Percentiles rank a stretch among this genome's conserved stretches.
These are phyloP conservation scores for Calephelis virginiensis DNA, from an alignment of 1,140 invertebrate genomes.

Conservation along the genomic window DNA sequence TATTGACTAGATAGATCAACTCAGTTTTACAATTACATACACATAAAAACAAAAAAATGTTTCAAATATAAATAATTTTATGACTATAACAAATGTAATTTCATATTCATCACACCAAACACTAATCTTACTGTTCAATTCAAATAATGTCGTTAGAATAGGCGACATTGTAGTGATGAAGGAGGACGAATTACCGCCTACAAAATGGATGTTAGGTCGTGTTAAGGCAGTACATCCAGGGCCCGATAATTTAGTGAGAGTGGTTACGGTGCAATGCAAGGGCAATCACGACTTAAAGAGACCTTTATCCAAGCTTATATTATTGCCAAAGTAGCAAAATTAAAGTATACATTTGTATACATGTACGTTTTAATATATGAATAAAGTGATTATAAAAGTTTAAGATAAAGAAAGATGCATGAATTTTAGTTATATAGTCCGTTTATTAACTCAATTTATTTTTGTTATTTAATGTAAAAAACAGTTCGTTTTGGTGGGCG, in stretches of 20 bases:
- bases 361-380: no score
- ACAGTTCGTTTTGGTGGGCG: slow-evolving; percentile 16
- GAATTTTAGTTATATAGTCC: not conserved
- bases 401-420: not conserved
- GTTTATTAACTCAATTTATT: not conserved
- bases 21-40: no score
- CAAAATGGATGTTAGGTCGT: no score
- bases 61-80: no score
- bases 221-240: slow-evolving; percentile 17
- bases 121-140: no score
- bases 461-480: not conserved
- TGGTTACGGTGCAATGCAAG: slow-evolving; percentile 24
- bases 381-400: not conserved
- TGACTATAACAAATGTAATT: no score
- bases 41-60: no score
- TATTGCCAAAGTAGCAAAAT: slow-evolving; percentile 6
- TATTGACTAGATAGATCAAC: no score
- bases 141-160: no score
- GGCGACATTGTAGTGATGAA: no score
- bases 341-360: no score
- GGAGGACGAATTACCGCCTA: not conserved
- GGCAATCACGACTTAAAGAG: slow-evolving; percentile 20
- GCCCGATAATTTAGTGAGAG: slow-evolving; percentile 23
- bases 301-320: slow-evolving; percentile 21
- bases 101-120: no score